These are phyloP conservation scores for Euplagia quadripunctaria DNA, from an alignment of 2,888 invertebrate species.

Conservation along the genomic window DNA sequence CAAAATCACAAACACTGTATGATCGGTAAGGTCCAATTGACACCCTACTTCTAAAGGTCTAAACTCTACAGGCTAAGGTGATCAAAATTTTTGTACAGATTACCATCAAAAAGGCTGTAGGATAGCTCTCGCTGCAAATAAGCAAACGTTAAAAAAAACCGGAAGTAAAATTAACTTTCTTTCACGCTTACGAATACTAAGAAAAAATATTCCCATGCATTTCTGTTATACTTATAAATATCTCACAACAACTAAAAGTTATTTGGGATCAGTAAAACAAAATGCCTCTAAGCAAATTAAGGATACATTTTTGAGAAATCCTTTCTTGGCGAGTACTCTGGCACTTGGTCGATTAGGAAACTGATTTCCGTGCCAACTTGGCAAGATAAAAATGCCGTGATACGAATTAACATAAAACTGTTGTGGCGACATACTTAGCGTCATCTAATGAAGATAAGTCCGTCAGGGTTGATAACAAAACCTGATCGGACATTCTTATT, in stretches of 20 bases:
- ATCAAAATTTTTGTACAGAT: too few relatives aligned
- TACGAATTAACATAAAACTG: not conserved
- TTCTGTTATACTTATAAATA: too few relatives aligned
- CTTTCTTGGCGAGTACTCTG: constrained; percentile 6
- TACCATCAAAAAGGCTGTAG: too few relatives aligned
- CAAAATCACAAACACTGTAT: too few relatives aligned
- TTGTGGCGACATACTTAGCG: not conserved
- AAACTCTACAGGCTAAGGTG: too few relatives aligned
- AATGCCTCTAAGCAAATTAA: not conserved
- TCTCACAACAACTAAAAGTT: too few relatives aligned
- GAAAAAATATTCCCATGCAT: not conserved
- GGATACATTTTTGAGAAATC: not conserved
- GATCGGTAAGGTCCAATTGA: too few relatives aligned
- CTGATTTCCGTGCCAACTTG: constrained; percentile 8
- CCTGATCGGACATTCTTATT: too few relatives aligned
- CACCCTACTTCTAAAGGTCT: too few relatives aligned
- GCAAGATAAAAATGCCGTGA: not conserved
- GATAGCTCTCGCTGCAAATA: too few relatives aligned
- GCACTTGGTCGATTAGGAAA: constrained; percentile 1
- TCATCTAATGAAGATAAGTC: not conserved
- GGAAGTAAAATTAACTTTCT: not conserved
- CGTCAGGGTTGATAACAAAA: too few relatives aligned
- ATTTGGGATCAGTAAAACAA: not conserved
- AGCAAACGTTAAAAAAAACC: too few relatives aligned
- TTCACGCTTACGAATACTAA: not conserved